These are phyloP conservation scores for Rana temporaria DNA, from an alignment of 2,113 vertebrate genomes.

Conservation along the genomic window DNA sequence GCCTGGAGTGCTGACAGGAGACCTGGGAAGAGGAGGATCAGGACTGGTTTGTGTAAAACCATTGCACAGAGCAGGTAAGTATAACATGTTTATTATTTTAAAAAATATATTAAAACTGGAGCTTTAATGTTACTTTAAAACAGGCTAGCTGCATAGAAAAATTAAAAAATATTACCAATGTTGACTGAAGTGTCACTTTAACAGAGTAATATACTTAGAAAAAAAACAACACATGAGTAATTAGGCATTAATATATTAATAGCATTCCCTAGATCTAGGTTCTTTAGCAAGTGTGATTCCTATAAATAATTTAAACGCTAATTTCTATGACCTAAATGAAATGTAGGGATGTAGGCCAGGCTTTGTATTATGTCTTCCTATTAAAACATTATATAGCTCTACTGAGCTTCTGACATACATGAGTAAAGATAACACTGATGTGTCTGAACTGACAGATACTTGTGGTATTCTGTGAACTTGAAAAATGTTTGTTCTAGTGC, in stretches of 20 bases:
- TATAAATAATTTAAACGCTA: constrained; percentile 45
- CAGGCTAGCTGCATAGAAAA: neutral
- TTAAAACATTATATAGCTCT: constrained; percentile 52
- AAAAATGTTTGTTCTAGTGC: constrained; percentile 42
- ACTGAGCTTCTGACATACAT: constrained; percentile 46
- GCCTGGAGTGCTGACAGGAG: too few relatives aligned
- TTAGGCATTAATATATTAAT: neutral
- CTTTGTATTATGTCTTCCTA: constrained; percentile 33
- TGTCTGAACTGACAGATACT: constrained; percentile 46
- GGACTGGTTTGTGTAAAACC: too few relatives aligned
- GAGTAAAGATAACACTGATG: constrained; percentile 44
- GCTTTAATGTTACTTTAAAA: too few relatives aligned
- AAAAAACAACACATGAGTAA: neutral
- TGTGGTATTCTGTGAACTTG: constrained; percentile 30
- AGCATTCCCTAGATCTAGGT: constrained; percentile 13
- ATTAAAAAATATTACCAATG: too few relatives aligned
- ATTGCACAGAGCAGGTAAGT: too few relatives aligned
- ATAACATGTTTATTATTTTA: too few relatives aligned
- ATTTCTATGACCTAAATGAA: constrained; percentile 42
- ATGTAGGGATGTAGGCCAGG: constrained; percentile 40
- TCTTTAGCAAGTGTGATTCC: constrained; percentile 15
- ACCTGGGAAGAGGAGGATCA: too few relatives aligned
- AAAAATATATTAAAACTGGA: too few relatives aligned
- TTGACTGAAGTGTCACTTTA: too few relatives aligned
- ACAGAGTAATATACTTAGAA: too few relatives aligned